Base-by-base conservation (phyloP, 2,113 vertebrate genomes). In the Antennarius striatus region DNA sequence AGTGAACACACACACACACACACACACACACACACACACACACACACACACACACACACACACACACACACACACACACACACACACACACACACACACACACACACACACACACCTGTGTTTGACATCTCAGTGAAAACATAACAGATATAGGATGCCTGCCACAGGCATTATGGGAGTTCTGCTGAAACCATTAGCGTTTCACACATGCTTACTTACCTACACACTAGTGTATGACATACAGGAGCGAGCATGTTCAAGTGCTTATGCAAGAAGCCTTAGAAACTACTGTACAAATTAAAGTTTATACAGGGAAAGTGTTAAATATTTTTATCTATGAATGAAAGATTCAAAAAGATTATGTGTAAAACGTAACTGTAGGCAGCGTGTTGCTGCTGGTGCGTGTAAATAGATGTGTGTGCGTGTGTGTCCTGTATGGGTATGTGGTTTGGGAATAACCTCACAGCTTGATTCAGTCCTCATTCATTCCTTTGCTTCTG, bases 111-210 rank as follows among this genome's bases (percentile, higher is more conserved):
- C 77, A 90, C 84, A 86, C 81, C 82, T 91, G 88, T 77, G 81
- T 91, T 91, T 68, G 75, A 85, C 89, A 93, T 93, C 81, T 91
- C 72, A 72, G 79, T 70, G 28, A 81, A 81, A 88, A 73, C 83
- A 85, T 56, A 82, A 85, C 73, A 76, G 81, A 77, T 77, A 55
- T 58, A 66, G 68, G 83, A 80, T 72, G 80, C 78, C 84, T 91
- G 84, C 53, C 84, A 78, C 73, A 73, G 36, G 42, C 80, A 86
- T 81, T 65, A 81, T 46, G 69, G 73, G 63, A 85, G 63, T 54
- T 91, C 92, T 93, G 92, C 64, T 79, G 50, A 91, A 92, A 36
- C 65, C 82, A 93, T 93, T 87, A 92, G 75, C 79, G 68, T 83
- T 63, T 79, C 84, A 86, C 77, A 75, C 87, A 85, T 76, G 68